These are phyloP conservation scores for Eupithecia pulchellata DNA, from an alignment of 2,888 invertebrate species.

Conservation along the genomic window DNA sequence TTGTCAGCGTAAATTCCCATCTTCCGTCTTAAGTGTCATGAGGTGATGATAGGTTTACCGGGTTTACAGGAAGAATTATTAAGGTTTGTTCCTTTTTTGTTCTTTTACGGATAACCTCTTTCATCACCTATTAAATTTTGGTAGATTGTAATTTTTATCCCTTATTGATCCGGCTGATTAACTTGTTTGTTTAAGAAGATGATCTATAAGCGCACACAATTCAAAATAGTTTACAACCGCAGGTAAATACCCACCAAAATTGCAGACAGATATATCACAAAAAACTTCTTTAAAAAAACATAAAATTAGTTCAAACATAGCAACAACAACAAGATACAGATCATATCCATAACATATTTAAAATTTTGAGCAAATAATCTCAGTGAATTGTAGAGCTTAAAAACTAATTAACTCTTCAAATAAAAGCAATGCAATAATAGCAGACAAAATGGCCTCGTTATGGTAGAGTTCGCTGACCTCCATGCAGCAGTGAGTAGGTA, in stretches of 20 bases:
- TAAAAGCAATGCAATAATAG: conserved; percentile 1
- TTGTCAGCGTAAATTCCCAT: conserved; percentile 11
- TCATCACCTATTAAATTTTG: not conserved
- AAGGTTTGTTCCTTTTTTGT: not conserved
- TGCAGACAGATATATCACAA: not conserved
- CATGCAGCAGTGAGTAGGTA: conserved; percentile 21
- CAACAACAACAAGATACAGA: too few relatives aligned
- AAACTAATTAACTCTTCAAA: not conserved
- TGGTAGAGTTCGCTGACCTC: conserved; percentile 25
- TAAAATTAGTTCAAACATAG: too few relatives aligned
- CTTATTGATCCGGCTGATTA: not conserved
- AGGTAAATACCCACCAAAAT: not conserved
- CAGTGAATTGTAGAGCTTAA: too few relatives aligned
- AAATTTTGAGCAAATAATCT: too few relatives aligned
- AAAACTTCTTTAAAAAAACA: too few relatives aligned
- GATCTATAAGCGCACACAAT: not conserved
- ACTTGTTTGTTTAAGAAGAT: not conserved
- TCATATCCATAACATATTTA: too few relatives aligned
- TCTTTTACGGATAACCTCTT: not conserved
- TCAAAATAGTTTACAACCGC: too few relatives aligned
- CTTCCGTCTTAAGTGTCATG: conserved; percentile 10
- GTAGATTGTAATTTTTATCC: not conserved
- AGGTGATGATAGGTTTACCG: conserved; percentile 13
- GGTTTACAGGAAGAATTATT: conserved; percentile 2
- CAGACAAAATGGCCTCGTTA: conserved; percentile 11